Conservation (phyloP, 2,113 vertebrate genomes). For the Phylloscopus trochilus region DNA sequence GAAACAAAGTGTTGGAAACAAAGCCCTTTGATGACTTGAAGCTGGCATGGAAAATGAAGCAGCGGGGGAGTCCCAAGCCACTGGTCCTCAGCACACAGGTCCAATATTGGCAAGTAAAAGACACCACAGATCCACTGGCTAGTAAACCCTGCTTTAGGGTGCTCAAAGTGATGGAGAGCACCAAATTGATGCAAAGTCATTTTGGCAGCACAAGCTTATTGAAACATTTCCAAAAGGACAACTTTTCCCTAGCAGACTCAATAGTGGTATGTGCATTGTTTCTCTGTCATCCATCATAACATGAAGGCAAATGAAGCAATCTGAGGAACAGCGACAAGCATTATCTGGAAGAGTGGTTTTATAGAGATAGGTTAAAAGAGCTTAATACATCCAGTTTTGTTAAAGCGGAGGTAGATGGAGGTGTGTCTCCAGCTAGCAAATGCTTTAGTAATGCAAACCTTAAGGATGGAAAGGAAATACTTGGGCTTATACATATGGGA, state of each 20-base stretch:
- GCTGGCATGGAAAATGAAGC: background rate
- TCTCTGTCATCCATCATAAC: constrained; percentile 4
- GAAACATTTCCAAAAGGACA: constrained; percentile 17
- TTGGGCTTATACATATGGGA: background rate
- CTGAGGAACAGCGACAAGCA: background rate
- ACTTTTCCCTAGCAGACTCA: background rate
- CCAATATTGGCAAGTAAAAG: background rate
- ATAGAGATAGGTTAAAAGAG: constrained; percentile 15
- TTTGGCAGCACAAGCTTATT: background rate
- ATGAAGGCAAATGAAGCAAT: background rate
- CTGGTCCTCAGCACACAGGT: background rate
- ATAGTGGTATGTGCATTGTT: rapidly evolving
- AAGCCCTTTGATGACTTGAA: background rate
- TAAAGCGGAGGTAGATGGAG: background rate
- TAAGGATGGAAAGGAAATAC: background rate
- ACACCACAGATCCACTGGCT: background rate
- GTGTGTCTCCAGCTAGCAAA: background rate
- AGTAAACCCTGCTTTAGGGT: background rate
- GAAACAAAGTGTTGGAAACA: background rate
- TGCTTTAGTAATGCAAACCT: constrained; percentile 15
- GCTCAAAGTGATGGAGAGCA: background rate
- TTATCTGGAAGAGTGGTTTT: constrained; percentile 9
- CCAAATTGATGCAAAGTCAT: background rate
- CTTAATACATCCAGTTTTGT: background rate
- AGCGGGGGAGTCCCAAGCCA: background rate